Conservation (phyloP, 1,140 invertebrate genomes). For the Lucilia sericata region DNA sequence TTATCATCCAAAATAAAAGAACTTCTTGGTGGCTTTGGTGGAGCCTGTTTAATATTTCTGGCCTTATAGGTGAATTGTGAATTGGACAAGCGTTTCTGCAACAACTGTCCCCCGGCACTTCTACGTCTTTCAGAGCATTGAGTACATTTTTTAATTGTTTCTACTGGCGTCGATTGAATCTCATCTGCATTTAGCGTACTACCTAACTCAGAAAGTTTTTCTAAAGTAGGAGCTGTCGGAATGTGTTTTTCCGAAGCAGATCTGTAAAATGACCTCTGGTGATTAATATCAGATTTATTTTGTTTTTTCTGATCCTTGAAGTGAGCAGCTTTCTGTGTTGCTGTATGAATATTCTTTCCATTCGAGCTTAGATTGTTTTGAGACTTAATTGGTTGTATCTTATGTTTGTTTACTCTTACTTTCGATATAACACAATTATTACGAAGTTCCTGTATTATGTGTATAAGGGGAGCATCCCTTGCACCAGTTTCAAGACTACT, state of each 20-base stretch:
- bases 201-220: constrained; percentile 57
- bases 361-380: neutral
- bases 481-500: constrained; percentile 55
- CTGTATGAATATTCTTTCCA: neutral
- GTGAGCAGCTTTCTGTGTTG: too few species aligned
- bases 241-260: neutral
- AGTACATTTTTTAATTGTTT: constrained; percentile 19
- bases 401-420: constrained; percentile 60
- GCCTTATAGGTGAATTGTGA: constrained; percentile 55
- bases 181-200: neutral
- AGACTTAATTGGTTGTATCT: constrained; percentile 47
- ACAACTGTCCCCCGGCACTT: constrained; percentile 53
- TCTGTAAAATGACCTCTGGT: neutral
- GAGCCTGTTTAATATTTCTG: constrained; percentile 51
- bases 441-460: constrained; percentile 64
- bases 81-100: constrained; percentile 58
- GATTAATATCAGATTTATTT: neutral
- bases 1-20: constrained; percentile 56
- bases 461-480: constrained; percentile 61
- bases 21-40: constrained; percentile 60
- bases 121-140: constrained; percentile 18
- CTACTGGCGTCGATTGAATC: neutral
- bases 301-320: too few species aligned
- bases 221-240: constrained; percentile 49
- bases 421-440: constrained; percentile 65